A percentile compares a stretch with the other conserved stretches of the same genome.
phyloP scores from a whole-genome alignment of 2,113 vertebrate genomes.

The Solea solea region DNA sequence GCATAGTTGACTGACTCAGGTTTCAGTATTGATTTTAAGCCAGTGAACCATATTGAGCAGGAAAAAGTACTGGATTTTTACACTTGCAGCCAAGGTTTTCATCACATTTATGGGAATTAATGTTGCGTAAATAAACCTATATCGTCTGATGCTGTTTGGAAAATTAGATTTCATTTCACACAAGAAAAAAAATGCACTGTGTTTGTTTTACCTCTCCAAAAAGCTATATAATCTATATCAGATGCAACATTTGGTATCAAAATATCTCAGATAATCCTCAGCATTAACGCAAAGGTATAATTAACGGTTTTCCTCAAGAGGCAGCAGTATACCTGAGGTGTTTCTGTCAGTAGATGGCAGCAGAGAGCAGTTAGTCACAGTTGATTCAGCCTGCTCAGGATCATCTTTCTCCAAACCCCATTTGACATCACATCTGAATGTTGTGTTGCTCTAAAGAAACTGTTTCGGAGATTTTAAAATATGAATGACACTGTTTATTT shows the following conservation, averaged over 20 bases:
- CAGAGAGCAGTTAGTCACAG: constrained; percentile 60
- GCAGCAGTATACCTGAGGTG: neutral
- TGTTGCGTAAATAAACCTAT: constrained; percentile 32
- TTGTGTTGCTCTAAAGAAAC: neutral
- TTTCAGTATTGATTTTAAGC: constrained; percentile 63
- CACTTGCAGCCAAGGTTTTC: constrained; percentile 25
- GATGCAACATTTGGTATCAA: neutral
- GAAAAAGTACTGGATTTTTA: constrained; percentile 46
- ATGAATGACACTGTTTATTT: constrained; percentile 1
- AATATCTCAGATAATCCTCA: neutral
- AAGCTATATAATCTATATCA: neutral
- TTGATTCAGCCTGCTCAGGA: neutral
- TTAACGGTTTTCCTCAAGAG: neutral
- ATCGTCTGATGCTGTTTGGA: constrained; percentile 5
- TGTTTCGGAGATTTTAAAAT: neutral
- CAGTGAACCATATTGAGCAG: constrained; percentile 33
- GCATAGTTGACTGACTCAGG: constrained; percentile 46
- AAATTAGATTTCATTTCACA: constrained; percentile 14
- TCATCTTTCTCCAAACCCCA: neutral
- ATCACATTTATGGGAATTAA: constrained; percentile 47
- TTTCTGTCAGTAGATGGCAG: constrained; percentile 73
- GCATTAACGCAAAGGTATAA: neutral
- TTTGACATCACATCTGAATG: neutral
- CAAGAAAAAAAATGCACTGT: neutral
- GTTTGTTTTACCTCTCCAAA: neutral